A percentile compares a stretch with the other conserved stretches of the same genome.
Evolutionary conservation across 2,113 vertebrate genomes (phyloP).

Genomic region (Hystrix brachyura): DNA sequence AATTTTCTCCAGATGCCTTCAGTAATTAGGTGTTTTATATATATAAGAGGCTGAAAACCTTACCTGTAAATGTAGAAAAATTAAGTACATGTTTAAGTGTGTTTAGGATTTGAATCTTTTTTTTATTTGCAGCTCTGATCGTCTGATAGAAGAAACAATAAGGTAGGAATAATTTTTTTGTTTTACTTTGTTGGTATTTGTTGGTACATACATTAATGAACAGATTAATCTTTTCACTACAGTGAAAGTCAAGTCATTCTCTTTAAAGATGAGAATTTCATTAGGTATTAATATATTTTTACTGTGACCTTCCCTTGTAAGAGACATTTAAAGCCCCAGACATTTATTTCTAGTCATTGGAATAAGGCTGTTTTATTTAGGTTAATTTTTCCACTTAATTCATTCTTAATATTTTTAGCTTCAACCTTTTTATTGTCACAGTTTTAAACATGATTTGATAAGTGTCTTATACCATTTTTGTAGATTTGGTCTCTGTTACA

Average conservation of each 20-base stretch:
- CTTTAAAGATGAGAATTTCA: constrained; percentile 53
- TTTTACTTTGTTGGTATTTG: constrained; percentile 27
- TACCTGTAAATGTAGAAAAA: constrained; percentile 54
- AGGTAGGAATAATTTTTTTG: constrained; percentile 90
- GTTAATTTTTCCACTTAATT: constrained; percentile 64
- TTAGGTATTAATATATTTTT: constrained; percentile 12
- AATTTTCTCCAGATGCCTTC: constrained; percentile 64
- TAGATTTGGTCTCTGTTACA: constrained; percentile 40
- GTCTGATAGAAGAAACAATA: constrained; percentile 99
- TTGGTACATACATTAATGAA: constrained; percentile 12
- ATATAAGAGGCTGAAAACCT: constrained; percentile 44
- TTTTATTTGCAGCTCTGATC: constrained; percentile 94
- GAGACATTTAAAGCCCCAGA: constrained; percentile 34
- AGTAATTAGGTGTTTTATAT: constrained; percentile 28
- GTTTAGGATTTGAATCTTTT: constrained; percentile 49
- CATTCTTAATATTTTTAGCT: constrained; percentile 22
- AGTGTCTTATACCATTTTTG: background rate
- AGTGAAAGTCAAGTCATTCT: constrained; percentile 33
- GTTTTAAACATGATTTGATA: background rate
- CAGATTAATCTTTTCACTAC: background rate
- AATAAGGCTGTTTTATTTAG: constrained; percentile 6
- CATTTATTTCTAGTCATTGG: constrained; percentile 26
- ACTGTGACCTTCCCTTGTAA: background rate
- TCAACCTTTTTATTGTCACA: constrained; percentile 25
- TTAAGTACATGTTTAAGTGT: constrained; percentile 60